phyloP scores from a whole-genome alignment of 2,113 vertebrate species.

The Hemichromis elongatus region DNA sequence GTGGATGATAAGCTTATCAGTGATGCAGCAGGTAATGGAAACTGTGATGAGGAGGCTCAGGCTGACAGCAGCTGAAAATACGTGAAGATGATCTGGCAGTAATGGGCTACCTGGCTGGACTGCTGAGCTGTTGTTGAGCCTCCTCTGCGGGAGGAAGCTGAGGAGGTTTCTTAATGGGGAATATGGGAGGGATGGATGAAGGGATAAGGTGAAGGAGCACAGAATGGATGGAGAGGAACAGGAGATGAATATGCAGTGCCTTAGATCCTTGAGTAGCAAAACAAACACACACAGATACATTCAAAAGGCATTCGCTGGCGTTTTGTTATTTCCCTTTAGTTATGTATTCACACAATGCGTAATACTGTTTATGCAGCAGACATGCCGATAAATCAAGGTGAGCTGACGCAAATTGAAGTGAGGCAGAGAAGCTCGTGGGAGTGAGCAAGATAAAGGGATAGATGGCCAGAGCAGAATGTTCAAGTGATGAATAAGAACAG shows the following conservation, averaged over 20 bases:
- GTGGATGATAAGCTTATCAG: slow-evolving; percentile 13
- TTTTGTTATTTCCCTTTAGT: neutral
- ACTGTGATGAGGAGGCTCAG: slow-evolving; percentile 6
- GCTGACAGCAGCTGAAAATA: slow-evolving; percentile 16
- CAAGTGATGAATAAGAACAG: neutral
- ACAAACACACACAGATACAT: neutral
- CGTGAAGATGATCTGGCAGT: slow-evolving; percentile 36
- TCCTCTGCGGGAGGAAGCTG: neutral
- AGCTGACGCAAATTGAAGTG: slow-evolving; percentile 22
- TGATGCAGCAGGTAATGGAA: neutral
- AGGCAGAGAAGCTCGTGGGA: slow-evolving; percentile 10
- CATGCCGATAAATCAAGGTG: slow-evolving; percentile 10
- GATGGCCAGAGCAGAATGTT: neutral
- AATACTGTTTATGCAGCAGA: slow-evolving; percentile 10
- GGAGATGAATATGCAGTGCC: neutral
- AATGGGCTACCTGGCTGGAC: slow-evolving; percentile 50
- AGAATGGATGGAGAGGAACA: neutral
- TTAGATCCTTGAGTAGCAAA: neutral
- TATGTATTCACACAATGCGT: neutral
- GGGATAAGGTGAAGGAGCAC: slow-evolving; percentile 28
- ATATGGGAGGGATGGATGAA: slow-evolving; percentile 14
- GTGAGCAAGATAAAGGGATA: neutral
- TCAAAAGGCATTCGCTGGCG: neutral
- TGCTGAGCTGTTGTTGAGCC: slow-evolving; percentile 41
- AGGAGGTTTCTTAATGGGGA: slow-evolving; percentile 20